These are phyloP conservation scores for Strix aluco DNA, from an alignment of 2,113 vertebrate species.

Conservation along the genomic window DNA sequence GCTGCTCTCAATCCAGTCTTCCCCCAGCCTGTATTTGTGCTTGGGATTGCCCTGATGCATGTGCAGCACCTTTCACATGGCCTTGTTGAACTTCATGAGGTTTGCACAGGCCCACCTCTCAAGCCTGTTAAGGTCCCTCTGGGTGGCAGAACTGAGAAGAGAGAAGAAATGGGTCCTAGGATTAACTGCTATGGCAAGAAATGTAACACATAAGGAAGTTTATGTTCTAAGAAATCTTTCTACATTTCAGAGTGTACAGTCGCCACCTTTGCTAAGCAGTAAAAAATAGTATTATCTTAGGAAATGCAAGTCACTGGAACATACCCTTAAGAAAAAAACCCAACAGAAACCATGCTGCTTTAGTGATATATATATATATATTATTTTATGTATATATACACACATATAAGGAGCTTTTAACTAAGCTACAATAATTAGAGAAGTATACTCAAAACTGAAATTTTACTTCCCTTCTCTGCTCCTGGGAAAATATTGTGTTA, in stretches of 20 bases:
- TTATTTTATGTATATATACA: neutral
- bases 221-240: neutral
- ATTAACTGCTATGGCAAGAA: neutral
- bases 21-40: too few relatives aligned
- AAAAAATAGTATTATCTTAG: neutral
- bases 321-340: rapidly evolving
- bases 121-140: too few relatives aligned
- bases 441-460: neutral
- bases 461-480: neutral
- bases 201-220: neutral
- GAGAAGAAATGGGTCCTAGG: neutral
- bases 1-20: too few relatives aligned
- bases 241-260: neutral
- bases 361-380: neutral
- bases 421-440: neutral
- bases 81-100: too few relatives aligned
- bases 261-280: neutral
- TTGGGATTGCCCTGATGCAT: too few relatives aligned
- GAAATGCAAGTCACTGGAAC: neutral
- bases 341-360: neutral
- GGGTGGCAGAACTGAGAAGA: neutral
- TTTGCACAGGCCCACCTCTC: too few relatives aligned
- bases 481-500: neutral
- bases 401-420: neutral
- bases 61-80: too few relatives aligned